phyloP scores from a whole-genome alignment of 2,113 vertebrate species.

The Elephas maximus region DNA sequence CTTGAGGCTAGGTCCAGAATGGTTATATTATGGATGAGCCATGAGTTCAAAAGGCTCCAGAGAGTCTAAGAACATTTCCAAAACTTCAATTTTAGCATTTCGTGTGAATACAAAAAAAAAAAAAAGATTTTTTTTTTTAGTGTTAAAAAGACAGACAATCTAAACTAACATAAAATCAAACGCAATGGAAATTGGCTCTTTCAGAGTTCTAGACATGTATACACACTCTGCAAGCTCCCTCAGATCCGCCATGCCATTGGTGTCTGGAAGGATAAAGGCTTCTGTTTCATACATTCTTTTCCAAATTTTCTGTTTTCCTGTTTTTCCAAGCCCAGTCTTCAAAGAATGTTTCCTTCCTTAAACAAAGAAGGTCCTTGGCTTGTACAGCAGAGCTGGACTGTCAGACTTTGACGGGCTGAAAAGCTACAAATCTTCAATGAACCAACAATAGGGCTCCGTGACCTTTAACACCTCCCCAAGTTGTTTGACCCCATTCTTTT shows the following conservation, averaged over 20 bases:
- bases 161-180: not conserved
- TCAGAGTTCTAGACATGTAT: not conserved
- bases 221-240: not conserved
- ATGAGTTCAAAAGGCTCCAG: conserved; percentile 3
- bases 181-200: not conserved
- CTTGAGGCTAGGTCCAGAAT: conserved; percentile 25
- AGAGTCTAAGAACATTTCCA: not conserved
- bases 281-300: not conserved
- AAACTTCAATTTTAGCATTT: conserved; percentile 42
- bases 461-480: conserved; percentile 53
- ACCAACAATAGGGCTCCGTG: conserved; percentile 54
- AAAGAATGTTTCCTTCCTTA: conserved; percentile 58
- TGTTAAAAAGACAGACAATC: not conserved
- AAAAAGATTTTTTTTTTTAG: not conserved
- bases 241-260: not conserved
- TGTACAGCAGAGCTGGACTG: conserved; percentile 34
- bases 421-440: conserved; percentile 62
- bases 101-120: not conserved
- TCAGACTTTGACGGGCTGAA: conserved; percentile 65
- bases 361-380: conserved; percentile 67
- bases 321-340: conserved; percentile 41
- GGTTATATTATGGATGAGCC: fast-evolving
- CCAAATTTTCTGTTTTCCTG: conserved; percentile 60
- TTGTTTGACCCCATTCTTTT: conserved; percentile 68
- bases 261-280: not conserved